Conservation (phyloP, 2,113 vertebrate species). For the Aspiorhynchus laticeps region DNA sequence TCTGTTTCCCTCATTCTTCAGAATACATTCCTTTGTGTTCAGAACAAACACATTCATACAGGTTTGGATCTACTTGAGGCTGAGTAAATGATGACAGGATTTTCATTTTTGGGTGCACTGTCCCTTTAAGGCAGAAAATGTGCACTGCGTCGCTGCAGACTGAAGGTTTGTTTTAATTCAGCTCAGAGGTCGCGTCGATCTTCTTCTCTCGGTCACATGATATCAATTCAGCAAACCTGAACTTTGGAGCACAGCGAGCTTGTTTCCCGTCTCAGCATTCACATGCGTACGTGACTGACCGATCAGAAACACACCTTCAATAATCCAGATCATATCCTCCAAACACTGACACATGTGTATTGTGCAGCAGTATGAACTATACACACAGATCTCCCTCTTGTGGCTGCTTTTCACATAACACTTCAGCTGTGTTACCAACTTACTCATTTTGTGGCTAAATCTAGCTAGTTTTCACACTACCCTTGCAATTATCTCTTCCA, state of each 20-base stretch:
- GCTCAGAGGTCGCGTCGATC: background rate
- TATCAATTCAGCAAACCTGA: background rate
- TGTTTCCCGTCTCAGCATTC: background rate
- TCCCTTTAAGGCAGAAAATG: background rate
- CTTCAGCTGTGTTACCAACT: too few relatives aligned
- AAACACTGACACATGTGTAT: background rate
- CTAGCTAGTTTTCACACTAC: too few relatives aligned
- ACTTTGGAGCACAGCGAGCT: background rate
- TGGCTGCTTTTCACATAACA: background rate
- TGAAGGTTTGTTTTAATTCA: background rate
- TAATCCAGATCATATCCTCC: background rate
- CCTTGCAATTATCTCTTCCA: too few relatives aligned
- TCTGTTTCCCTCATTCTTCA: too few relatives aligned
- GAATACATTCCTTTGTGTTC: too few relatives aligned
- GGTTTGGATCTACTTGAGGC: too few relatives aligned
- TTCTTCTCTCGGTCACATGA: too few relatives aligned
- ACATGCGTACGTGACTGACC: background rate
- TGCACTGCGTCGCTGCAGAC: background rate
- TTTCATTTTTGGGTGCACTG: too few relatives aligned
- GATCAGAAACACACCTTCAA: background rate
- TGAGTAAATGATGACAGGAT: too few relatives aligned
- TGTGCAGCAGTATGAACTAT: background rate
- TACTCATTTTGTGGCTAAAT: too few relatives aligned
- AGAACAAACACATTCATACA: too few relatives aligned
- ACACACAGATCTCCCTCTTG: constrained; percentile 1